Evolutionary conservation across 2,797 vertebrate species (phyloP), one percentile per base, ranked within the genome.

Genomic region (Cynodonichthys magdalenae): DNA sequence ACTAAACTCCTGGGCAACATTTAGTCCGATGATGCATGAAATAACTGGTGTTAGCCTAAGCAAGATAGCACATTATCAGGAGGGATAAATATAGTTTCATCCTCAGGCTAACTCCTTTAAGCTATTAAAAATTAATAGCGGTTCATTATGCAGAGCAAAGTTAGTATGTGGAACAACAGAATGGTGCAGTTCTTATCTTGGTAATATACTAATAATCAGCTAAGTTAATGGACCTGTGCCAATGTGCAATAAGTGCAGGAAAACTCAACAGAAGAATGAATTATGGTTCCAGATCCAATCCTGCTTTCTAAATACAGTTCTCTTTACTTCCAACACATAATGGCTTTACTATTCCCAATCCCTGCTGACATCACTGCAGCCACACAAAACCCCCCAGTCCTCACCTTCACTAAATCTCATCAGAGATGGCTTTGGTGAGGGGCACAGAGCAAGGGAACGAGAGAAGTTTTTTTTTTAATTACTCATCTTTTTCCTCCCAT

Each of bases 121-220:
- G 69, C 66, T 71, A 84, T 88, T 85, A 86, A 85, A 85, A 77
- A 86, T 80, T 53, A 81, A 84, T 75, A 69, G 55, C 59, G 53
- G 56, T 71, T 82, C 74, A 24, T 83, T 87, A 86, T 76, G 50
- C 56, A 67, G 54, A 66, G 47, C 73, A 75, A 86, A 79, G 78
- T 77, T 71, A 72, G 71, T 79, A 81, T 86, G 60, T 71, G 62
- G 51, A 71, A 78, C 50, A 63, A 70, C 50, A 62, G 64, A 78
- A 80, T 8, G 52, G 61, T 68, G 67, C 81, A 68, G 69, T 79
- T 74, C 73, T 76, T 69, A 69, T 72, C 69, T 63, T 34, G 50
- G 68, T 80, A 77, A 83, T 80, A 80, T 64, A 83, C 78, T 83
- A 77, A 88, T 84, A 73, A 81, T 85, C 77, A 79, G 74, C 69